Percentiles rank a stretch among this genome's conserved stretches.
Conservation (phyloP, 2,797 vertebrate genomes). For the Clarias platycephalus region DNA sequence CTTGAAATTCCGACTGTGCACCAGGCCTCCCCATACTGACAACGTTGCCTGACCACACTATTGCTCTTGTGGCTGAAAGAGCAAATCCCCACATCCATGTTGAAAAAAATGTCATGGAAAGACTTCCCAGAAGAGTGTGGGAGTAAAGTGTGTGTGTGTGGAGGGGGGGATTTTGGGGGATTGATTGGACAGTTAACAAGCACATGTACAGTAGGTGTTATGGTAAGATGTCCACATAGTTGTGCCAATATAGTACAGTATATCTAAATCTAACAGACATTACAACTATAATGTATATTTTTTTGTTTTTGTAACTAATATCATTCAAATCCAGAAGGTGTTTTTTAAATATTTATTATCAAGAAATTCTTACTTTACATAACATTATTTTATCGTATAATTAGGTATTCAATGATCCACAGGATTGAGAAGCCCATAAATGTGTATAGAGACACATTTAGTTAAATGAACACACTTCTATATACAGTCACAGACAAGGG, state of each 20-base stretch:
- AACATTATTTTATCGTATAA: slow-evolving; percentile 39
- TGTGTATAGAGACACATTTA: slow-evolving; percentile 42
- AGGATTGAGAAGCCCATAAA: slow-evolving; percentile 53
- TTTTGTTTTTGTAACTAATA: background rate
- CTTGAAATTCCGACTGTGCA: background rate
- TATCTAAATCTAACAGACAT: background rate
- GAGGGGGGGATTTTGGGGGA: too few relatives aligned
- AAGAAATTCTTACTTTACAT: slow-evolving; percentile 52
- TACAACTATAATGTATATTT: background rate
- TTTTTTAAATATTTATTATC: slow-evolving; percentile 51
- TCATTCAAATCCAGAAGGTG: slow-evolving; percentile 17
- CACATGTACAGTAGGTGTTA: background rate
- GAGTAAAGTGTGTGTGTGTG: background rate
- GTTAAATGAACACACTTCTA: slow-evolving; percentile 42
- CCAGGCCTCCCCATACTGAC: background rate
- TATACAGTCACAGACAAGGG: slow-evolving; percentile 25
- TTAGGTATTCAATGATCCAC: slow-evolving; percentile 53
- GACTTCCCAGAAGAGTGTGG: background rate
- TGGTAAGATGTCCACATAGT: background rate
- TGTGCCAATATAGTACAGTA: too few relatives aligned
- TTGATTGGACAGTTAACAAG: too few relatives aligned
- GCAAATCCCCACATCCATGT: background rate
- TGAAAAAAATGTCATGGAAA: background rate
- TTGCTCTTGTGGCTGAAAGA: background rate
- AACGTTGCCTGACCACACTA: background rate